Percentiles rank a stretch among this genome's conserved stretches.
Evolutionary conservation across 2,113 vertebrate species (phyloP).

Genomic region (Turnix velox): DNA sequence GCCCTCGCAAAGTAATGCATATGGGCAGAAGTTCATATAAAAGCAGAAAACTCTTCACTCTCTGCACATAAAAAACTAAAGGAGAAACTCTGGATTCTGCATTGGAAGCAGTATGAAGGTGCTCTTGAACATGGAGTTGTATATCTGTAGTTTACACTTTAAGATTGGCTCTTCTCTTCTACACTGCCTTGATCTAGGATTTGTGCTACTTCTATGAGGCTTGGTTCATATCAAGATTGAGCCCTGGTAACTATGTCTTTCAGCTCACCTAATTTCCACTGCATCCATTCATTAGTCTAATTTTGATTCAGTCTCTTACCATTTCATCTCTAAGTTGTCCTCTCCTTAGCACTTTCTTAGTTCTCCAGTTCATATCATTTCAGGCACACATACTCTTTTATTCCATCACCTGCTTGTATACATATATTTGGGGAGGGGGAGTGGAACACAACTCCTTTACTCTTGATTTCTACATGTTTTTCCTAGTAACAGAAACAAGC

Average conservation of each 20-base stretch:
- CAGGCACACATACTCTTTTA: not conserved
- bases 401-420: not conserved
- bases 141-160: not conserved
- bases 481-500: not conserved
- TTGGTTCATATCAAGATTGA: not conserved
- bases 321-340: not conserved
- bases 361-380: not conserved
- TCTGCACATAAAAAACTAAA: not conserved
- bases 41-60: not conserved
- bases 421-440: accelerated
- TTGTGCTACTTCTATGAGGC: not conserved
- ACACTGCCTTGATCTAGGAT: not conserved
- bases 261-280: not conserved
- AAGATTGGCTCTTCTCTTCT: not conserved
- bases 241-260: not conserved
- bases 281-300: not conserved
- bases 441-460: not conserved
- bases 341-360: not conserved
- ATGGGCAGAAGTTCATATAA: not conserved
- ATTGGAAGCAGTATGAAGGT: not conserved
- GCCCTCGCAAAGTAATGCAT: not conserved
- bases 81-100: not conserved
- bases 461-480: not conserved
- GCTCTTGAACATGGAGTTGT: not conserved
- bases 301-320: not conserved